Evolutionary conservation across 2,888 invertebrate species (phyloP).

Genomic region (Scaptomyza cyrtandrae): DNA sequence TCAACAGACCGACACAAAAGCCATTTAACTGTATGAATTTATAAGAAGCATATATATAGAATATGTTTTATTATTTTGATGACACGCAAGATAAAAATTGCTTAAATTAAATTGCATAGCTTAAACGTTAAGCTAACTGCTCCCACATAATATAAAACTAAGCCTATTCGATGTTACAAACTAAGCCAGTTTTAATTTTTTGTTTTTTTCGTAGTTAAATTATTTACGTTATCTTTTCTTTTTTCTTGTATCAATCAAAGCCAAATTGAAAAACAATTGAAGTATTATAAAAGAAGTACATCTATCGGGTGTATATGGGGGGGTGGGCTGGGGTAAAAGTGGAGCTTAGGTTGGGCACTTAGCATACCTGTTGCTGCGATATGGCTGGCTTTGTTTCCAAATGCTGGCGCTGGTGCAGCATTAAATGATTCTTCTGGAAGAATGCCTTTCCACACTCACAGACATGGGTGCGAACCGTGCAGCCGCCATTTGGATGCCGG

Average conservation of each 20-base stretch:
- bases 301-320: neutral
- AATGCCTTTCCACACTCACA: slow-evolving; percentile 94
- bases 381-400: slow-evolving; percentile 85
- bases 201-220: too few species aligned
- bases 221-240: slow-evolving; percentile 6
- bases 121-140: slow-evolving; percentile 39
- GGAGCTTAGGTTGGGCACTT: slow-evolving; percentile 41
- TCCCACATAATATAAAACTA: slow-evolving; percentile 37
- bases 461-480: slow-evolving; percentile 91
- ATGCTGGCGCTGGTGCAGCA: slow-evolving; percentile 92
- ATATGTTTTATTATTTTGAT: slow-evolving; percentile 21
- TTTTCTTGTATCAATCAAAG: slow-evolving; percentile 18
- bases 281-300: slow-evolving; percentile 12
- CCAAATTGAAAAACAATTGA: slow-evolving; percentile 37
- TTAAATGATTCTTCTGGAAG: slow-evolving; percentile 93
- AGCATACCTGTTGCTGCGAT: slow-evolving; percentile 84
- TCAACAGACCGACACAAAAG: slow-evolving; percentile 52
- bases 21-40: slow-evolving; percentile 16
- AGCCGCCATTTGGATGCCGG: slow-evolving; percentile 91
- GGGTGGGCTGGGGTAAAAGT: neutral
- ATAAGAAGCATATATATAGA: slow-evolving; percentile 12
- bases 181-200: slow-evolving; percentile 17
- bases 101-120: slow-evolving; percentile 43
- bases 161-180: slow-evolving; percentile 28
- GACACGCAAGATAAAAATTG: slow-evolving; percentile 41